phyloP scores from a whole-genome alignment of 2,113 vertebrate genomes.

The Vireo altiloquus region DNA sequence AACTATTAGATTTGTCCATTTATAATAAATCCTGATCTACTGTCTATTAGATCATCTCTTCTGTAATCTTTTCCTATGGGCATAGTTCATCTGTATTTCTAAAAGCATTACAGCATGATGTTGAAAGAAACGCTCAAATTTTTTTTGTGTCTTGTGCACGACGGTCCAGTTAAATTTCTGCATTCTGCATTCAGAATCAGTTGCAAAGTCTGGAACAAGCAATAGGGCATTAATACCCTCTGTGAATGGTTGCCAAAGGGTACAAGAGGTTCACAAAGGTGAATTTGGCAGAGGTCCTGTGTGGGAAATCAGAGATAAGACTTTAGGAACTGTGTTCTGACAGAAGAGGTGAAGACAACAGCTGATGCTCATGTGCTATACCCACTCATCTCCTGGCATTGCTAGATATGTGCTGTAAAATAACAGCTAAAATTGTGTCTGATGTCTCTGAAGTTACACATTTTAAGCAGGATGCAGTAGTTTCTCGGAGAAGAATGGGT shows the following conservation, averaged over 20 bases:
- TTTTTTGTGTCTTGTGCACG: neutral
- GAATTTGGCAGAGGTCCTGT: neutral
- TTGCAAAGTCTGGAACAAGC: neutral
- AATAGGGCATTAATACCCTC: neutral
- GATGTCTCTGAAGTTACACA: neutral
- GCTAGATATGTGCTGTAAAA: neutral
- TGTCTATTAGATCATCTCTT: conserved; percentile 31
- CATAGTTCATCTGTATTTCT: neutral
- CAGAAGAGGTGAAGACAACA: neutral
- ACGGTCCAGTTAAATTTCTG: neutral
- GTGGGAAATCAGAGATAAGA: neutral
- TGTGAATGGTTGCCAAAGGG: neutral
- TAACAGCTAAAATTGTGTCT: neutral
- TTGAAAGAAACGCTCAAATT: neutral
- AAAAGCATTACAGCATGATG: neutral
- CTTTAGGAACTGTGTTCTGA: neutral
- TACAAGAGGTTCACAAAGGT: neutral
- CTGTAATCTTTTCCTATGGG: conserved; percentile 5
- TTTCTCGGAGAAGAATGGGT: neutral
- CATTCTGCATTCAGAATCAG: neutral
- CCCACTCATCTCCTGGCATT: neutral
- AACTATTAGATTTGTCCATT: conserved; percentile 8
- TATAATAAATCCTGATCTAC: conserved; percentile 13
- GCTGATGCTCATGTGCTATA: neutral
- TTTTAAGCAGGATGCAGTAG: neutral